Percentiles rank a stretch among this genome's conserved stretches.
phyloP scores from a whole-genome alignment of 2,797 vertebrate genomes.

The Meda fulgida region DNA sequence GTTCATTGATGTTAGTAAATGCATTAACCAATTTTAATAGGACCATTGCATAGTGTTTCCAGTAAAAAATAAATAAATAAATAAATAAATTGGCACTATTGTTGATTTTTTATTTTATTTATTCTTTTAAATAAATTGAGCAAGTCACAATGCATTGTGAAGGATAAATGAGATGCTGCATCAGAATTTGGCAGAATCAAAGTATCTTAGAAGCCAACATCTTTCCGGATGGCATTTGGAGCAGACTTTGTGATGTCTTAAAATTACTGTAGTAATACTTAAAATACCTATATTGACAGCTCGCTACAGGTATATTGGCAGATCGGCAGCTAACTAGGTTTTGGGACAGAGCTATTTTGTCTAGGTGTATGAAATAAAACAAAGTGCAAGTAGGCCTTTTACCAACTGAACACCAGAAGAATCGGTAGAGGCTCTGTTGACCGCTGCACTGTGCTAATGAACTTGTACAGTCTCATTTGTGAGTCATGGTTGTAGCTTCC shows the following conservation, averaged over 20 bases:
- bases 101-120: not conserved
- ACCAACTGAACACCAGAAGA: slow-evolving; percentile 17
- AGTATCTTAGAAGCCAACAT: not conserved
- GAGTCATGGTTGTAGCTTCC: slow-evolving; percentile 16
- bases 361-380: not conserved
- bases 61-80: too few species aligned
- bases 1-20: not conserved
- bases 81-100: not conserved
- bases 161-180: not conserved
- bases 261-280: not conserved
- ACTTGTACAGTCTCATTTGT: slow-evolving; percentile 44
- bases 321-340: not conserved
- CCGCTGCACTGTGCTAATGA: slow-evolving; percentile 19
- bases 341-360: not conserved
- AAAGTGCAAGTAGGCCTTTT: slow-evolving; percentile 7
- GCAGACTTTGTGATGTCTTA: not conserved
- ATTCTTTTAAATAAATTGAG: not conserved
- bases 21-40: not conserved
- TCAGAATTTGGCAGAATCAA: not conserved
- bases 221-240: not conserved
- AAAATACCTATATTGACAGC: not conserved
- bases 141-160: too few species aligned
- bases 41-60: not conserved
- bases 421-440: not conserved
- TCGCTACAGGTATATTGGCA: not conserved